Evolutionary conservation across 1,140 invertebrate species (phyloP).

Genomic region (Brachionus sp.): DNA sequence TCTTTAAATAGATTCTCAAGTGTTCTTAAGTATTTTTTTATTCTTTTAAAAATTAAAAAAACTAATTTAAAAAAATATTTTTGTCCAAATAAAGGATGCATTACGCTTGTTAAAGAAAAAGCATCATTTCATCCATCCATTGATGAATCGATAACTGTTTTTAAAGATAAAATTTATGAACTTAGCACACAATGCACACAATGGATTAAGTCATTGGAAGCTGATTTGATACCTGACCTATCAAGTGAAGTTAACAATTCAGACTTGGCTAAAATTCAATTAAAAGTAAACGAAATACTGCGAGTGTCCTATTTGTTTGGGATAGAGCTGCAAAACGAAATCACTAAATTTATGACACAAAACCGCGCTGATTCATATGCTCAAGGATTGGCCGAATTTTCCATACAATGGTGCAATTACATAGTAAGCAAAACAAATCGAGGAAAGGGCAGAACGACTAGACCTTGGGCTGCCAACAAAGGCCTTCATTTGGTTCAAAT

Average conservation of each 20-base stretch:
- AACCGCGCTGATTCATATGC: background rate
- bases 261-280: background rate
- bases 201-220: conserved; percentile 20
- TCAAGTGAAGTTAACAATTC: background rate
- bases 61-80: background rate
- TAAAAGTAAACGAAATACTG: conserved; percentile 2
- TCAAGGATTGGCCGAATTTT: background rate
- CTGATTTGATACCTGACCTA: background rate
- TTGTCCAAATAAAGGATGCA: background rate
- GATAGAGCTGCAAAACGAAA: conserved; percentile 12
- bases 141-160: background rate
- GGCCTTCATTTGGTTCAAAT: conserved; percentile 6
- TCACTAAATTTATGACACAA: conserved; percentile 17
- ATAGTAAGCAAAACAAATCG: background rate
- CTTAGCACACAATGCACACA: background rate
- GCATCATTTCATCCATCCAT: conserved; percentile 34
- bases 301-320: conserved; percentile 1
- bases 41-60: too few species aligned
- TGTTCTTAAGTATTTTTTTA: too few species aligned
- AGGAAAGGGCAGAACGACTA: background rate
- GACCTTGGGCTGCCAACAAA: conserved; percentile 40
- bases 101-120: conserved; percentile 23
- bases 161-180: conserved; percentile 27
- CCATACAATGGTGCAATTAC: conserved; percentile 31
- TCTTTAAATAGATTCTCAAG: too few species aligned